Conservation (phyloP, 1,140 invertebrate genomes). For the Dreissena polymorpha region DNA sequence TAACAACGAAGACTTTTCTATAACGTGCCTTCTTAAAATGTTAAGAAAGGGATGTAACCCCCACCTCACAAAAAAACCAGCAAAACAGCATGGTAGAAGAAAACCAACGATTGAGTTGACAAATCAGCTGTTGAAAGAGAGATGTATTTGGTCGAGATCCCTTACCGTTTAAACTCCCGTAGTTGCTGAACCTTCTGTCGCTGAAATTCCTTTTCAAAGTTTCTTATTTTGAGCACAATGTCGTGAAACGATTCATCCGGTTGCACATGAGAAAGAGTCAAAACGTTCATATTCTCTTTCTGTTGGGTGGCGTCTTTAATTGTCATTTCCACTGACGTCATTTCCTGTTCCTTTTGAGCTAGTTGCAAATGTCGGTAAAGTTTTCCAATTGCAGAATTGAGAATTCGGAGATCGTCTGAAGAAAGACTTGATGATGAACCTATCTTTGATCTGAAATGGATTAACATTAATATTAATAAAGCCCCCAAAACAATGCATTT, state of each 20-base stretch:
- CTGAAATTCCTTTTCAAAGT: slow-evolving; percentile 58
- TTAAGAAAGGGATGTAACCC: too few relatives aligned
- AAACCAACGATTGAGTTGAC: too few relatives aligned
- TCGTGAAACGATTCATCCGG: slow-evolving; percentile 51
- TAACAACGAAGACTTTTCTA: too few relatives aligned
- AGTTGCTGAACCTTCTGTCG: slow-evolving; percentile 54
- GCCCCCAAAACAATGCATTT: too few relatives aligned
- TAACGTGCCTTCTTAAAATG: too few relatives aligned
- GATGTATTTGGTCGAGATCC: neutral
- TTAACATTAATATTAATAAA: too few relatives aligned
- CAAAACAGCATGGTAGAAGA: too few relatives aligned
- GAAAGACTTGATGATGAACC: slow-evolving; percentile 6
- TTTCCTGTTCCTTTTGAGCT: slow-evolving; percentile 35
- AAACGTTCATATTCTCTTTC: slow-evolving; percentile 47
- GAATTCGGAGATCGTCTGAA: slow-evolving; percentile 44
- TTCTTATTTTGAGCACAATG: slow-evolving; percentile 46
- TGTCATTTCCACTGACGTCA: neutral
- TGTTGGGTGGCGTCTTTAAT: slow-evolving; percentile 20
- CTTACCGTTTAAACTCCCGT: slow-evolving; percentile 39
- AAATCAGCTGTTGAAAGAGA: too few relatives aligned
- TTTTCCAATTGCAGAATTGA: slow-evolving; percentile 47
- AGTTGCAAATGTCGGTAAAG: slow-evolving; percentile 53
- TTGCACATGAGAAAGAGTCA: slow-evolving; percentile 37
- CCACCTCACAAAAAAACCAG: too few relatives aligned
- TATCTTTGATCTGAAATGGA: too few relatives aligned